phyloP scores from a whole-genome alignment of 2,888 invertebrate species.

The Ectemnius lituratus region DNA sequence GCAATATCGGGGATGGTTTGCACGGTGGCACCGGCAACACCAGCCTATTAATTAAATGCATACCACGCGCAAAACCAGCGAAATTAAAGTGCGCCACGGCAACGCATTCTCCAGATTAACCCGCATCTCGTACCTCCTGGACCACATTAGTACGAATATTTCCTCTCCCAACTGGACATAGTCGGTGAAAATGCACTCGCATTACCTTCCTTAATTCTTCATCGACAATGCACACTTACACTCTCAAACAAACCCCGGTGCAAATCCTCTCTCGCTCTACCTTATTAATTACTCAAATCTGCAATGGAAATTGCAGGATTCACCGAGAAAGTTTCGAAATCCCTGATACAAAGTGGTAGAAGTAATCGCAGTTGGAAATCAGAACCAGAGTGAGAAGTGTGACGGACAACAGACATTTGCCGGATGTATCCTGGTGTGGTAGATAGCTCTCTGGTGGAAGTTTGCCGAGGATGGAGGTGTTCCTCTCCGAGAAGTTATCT shows the following conservation, averaged over 20 bases:
- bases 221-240: neutral
- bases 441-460: conserved; percentile 8
- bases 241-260: neutral
- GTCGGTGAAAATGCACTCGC: neutral
- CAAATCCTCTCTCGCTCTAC: neutral
- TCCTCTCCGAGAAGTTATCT: conserved; percentile 27
- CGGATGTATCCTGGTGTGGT: neutral
- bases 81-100: conserved; percentile 59
- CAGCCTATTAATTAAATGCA: conserved; percentile 55
- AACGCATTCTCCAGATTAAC: neutral
- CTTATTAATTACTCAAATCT: neutral
- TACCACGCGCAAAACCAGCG: conserved; percentile 42
- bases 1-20: no score
- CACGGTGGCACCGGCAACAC: neutral
- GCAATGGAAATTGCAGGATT: neutral
- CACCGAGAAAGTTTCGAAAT: neutral
- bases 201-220: neutral
- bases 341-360: no score
- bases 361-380: no score
- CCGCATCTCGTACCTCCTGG: neutral
- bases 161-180: neutral
- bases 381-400: no score
- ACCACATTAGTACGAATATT: neutral
- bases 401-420: no score
- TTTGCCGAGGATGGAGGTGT: conserved; percentile 10